These are phyloP conservation scores for Atta cephalotes DNA, from an alignment of 1,140 invertebrate species.

Conservation along the genomic window DNA sequence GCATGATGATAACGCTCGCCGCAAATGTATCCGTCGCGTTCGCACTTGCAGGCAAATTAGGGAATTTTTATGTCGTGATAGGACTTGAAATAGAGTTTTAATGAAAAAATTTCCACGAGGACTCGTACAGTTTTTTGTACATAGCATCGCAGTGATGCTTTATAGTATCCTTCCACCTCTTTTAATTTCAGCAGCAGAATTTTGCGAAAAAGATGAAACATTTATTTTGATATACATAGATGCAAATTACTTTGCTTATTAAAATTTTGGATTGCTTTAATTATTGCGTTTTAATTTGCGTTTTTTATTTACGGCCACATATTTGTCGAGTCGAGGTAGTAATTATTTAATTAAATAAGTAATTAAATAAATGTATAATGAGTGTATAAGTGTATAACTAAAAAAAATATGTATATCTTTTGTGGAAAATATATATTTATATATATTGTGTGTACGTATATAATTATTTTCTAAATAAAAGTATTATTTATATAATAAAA, in stretches of 20 bases:
- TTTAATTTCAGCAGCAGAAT: neutral
- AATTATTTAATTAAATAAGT: conserved; percentile 21
- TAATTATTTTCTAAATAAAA: neutral
- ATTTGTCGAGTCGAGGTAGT: neutral
- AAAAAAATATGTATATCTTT: neutral
- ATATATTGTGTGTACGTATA: neutral
- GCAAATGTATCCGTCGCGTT: conserved; percentile 4
- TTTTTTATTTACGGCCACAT: neutral
- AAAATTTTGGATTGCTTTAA: neutral
- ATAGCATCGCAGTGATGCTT: neutral
- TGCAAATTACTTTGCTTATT: conserved; percentile 1
- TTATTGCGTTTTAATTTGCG: neutral
- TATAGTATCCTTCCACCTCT: neutral
- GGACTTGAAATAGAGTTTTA: neutral
- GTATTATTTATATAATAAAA: neutral
- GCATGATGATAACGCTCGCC: conserved; percentile 12
- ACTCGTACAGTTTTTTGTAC: conserved; percentile 3
- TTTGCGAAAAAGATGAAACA: neutral
- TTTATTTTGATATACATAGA: neutral
- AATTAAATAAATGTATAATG: neutral
- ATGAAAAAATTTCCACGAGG: conserved; percentile 10
- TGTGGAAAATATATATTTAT: neutral
- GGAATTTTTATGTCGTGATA: conserved; percentile 10
- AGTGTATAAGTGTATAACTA: neutral
- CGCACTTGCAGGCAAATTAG: conserved; percentile 38